These are phyloP conservation scores for Scyliorhinus canicula DNA, from an alignment of 2,797 vertebrate genomes.

Conservation along the genomic window DNA sequence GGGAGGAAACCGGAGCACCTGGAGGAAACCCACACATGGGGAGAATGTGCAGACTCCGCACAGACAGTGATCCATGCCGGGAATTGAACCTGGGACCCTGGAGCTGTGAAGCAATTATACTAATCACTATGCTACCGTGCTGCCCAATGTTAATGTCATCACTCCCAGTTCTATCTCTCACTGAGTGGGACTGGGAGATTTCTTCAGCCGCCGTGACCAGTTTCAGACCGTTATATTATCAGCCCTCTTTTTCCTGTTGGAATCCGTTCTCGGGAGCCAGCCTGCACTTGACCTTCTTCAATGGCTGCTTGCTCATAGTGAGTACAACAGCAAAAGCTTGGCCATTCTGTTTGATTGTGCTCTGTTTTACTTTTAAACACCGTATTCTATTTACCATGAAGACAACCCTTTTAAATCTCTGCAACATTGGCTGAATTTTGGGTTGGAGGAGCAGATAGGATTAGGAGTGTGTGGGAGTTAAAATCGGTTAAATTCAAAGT, in stretches of 20 bases:
- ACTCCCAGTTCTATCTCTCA: neutral
- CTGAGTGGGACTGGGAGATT: neutral
- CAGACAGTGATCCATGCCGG: too few relatives aligned
- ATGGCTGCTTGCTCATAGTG: neutral
- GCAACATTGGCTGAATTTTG: neutral
- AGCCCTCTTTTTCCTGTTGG: neutral
- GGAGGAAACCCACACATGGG: too few relatives aligned
- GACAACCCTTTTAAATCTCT: neutral
- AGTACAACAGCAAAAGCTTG: neutral
- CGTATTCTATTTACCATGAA: neutral
- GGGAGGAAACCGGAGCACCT: too few relatives aligned
- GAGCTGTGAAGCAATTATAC: too few relatives aligned
- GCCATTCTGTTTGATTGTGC: neutral
- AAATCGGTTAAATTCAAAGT: too few relatives aligned
- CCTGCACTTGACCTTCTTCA: neutral
- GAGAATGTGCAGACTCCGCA: too few relatives aligned
- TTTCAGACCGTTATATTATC: neutral
- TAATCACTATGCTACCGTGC: too few relatives aligned
- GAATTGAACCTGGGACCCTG: too few relatives aligned
- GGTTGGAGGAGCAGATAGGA: too few relatives aligned
- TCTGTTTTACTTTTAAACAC: neutral
- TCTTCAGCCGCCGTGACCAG: too few relatives aligned
- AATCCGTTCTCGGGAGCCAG: neutral
- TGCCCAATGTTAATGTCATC: too few relatives aligned
- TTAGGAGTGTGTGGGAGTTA: too few relatives aligned